These are phyloP conservation scores for Macropodus opercularis DNA, from an alignment of 2,797 vertebrate genomes.

Conservation along the genomic window DNA sequence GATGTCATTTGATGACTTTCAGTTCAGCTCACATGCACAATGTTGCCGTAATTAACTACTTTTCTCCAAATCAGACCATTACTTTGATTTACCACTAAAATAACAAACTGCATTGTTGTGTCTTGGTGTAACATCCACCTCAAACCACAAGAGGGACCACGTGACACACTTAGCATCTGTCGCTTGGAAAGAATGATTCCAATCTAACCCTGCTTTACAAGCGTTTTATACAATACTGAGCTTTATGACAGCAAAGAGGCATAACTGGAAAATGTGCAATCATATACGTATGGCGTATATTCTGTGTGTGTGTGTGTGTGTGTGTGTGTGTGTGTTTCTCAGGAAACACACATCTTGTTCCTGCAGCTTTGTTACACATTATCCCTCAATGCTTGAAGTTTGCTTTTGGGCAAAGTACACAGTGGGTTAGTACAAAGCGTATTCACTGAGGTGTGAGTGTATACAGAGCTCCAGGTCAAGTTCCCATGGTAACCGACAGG, in stretches of 20 bases:
- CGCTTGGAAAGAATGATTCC: background rate
- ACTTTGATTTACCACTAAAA: background rate
- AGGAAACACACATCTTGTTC: conserved; percentile 8
- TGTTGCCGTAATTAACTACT: too few species aligned
- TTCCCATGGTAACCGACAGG: conserved; percentile 70
- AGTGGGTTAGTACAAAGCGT: conserved; percentile 19
- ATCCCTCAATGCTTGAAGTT: conserved; percentile 49
- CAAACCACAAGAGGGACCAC: conserved; percentile 59
- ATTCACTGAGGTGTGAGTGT: conserved; percentile 36
- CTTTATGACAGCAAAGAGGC: too few species aligned
- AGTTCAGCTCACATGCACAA: background rate
- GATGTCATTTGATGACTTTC: too few species aligned
- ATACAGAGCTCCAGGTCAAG: conserved; percentile 57
- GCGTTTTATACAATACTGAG: too few species aligned
- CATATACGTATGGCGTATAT: too few species aligned
- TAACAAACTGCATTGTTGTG: background rate
- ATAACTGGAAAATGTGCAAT: too few species aligned
- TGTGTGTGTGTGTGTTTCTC: too few species aligned
- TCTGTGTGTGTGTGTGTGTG: too few species aligned
- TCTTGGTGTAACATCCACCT: conserved; percentile 22
- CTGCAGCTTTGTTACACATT: conserved; percentile 47
- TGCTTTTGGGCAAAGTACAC: conserved; percentile 59
- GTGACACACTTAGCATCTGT: background rate
- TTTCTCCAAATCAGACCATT: background rate
- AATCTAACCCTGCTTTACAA: too few species aligned